Evolutionary conservation across 2,888 invertebrate species (phyloP).

Genomic region (Zaprionus lineosus): DNA sequence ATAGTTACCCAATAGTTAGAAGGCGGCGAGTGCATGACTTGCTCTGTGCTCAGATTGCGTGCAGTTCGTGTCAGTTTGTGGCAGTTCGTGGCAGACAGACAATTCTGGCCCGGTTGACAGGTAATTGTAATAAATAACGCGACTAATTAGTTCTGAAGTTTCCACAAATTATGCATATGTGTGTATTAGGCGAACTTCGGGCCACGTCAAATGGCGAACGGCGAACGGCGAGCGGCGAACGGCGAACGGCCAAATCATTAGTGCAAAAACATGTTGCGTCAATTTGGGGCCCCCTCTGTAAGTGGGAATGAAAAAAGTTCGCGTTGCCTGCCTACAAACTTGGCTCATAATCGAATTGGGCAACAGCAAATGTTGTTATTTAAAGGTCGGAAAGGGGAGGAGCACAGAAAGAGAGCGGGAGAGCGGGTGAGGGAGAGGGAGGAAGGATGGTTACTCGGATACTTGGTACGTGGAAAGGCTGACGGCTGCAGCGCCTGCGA

Average conservation of each 20-base stretch:
- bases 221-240: too few relatives aligned
- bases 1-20: conserved; percentile 54
- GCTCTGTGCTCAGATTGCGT: conserved; percentile 23
- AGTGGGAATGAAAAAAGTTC: too few relatives aligned
- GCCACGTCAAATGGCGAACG: too few relatives aligned
- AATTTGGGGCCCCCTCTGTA: too few relatives aligned
- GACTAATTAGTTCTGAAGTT: conserved; percentile 65
- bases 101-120: conserved; percentile 49
- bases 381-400: neutral
- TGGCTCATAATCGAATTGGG: neutral
- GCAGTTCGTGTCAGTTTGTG: too few relatives aligned
- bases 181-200: conserved; percentile 53
- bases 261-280: conserved; percentile 27
- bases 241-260: conserved; percentile 32
- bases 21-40: conserved; percentile 52
- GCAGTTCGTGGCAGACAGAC: conserved; percentile 33
- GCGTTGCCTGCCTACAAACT: neutral
- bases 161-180: conserved; percentile 49
- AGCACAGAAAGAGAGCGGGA: too few relatives aligned
- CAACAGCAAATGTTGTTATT: neutral
- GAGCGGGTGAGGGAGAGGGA: too few relatives aligned
- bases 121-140: conserved; percentile 71
- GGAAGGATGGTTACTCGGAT: too few relatives aligned
- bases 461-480: too few relatives aligned
- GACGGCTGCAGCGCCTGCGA: conserved; percentile 21